phyloP scores from a whole-genome alignment of 2,888 invertebrate species.

The Gari tellinella region DNA sequence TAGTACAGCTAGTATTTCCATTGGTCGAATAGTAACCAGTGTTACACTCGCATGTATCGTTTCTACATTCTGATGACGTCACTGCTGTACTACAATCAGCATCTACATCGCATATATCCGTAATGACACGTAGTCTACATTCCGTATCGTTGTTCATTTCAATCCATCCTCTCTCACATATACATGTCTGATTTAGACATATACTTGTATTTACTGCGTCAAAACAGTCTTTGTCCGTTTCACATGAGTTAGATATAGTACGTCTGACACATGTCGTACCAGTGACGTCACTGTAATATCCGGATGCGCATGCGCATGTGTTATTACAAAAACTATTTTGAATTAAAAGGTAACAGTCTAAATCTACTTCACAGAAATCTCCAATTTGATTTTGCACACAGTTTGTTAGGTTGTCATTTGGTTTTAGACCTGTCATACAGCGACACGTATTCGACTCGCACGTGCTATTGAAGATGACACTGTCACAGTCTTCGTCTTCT shows the following conservation, averaged over 20 bases:
- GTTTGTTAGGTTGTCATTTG: constrained; percentile 22
- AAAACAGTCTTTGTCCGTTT: constrained; percentile 44
- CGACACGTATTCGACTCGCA: constrained; percentile 50
- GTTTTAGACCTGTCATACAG: constrained; percentile 63
- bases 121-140: constrained; percentile 44
- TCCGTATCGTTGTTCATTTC: constrained; percentile 26
- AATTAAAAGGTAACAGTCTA: constrained; percentile 24
- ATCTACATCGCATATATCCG: constrained; percentile 35
- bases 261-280: constrained; percentile 28
- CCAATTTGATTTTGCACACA: constrained; percentile 37
- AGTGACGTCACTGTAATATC: constrained; percentile 25
- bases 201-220: constrained; percentile 51
- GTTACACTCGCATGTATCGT: constrained; percentile 33
- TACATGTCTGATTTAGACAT: constrained; percentile 44
- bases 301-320: constrained; percentile 32
- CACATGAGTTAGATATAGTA: constrained; percentile 33
- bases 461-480: constrained; percentile 30
- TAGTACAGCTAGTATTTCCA: constrained; percentile 8
- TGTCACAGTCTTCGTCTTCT: constrained; percentile 18
- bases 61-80: constrained; percentile 50
- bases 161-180: constrained; percentile 49
- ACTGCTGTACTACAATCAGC: constrained; percentile 42
- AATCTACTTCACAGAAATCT: constrained; percentile 23
- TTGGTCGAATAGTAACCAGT: constrained; percentile 25
- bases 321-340: constrained; percentile 36